Evolutionary conservation across 2,888 invertebrate genomes (phyloP).

Genomic region (Philereme transversata): DNA sequence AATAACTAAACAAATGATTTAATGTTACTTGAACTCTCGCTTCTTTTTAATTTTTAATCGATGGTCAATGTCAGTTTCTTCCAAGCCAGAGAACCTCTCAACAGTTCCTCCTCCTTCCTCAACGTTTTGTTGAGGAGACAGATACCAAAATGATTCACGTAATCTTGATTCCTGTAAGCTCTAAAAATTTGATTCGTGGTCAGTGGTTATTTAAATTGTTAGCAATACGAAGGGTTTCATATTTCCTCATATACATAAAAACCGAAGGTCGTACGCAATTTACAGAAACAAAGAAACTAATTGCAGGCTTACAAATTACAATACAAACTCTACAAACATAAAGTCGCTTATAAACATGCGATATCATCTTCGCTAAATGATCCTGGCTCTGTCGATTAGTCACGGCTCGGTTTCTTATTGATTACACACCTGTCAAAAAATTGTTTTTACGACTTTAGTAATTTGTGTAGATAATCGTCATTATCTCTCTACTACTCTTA

Average conservation of each 20-base stretch:
- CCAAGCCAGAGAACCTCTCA: neutral
- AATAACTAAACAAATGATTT: neutral
- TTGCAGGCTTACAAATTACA: conserved; percentile 10
- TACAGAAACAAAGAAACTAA: conserved; percentile 28
- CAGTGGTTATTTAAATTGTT: conserved; percentile 4
- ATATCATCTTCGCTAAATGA: conserved; percentile 13
- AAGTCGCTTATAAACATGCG: conserved; percentile 14
- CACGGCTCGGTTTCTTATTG: conserved; percentile 15
- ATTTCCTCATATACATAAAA: conserved; percentile 20
- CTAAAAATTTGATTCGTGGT: neutral
- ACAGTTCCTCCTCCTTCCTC: neutral
- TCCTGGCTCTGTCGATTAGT: conserved; percentile 10
- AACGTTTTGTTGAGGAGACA: no score
- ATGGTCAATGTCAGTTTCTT: neutral
- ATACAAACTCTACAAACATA: conserved; percentile 6
- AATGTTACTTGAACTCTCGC: neutral
- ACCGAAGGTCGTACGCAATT: conserved; percentile 22
- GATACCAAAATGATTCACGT: no score
- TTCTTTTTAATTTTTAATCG: neutral
- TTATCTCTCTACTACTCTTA: neutral
- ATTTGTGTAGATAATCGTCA: neutral
- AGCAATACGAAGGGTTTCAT: conserved; percentile 13
- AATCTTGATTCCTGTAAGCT: no score
- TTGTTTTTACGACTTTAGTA: neutral
- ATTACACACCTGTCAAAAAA: conserved; percentile 3